Evolutionary conservation across 2,797 vertebrate genomes (phyloP), one percentile per base, ranked within the genome.

Genomic region (Sebastes oblongus): DNA sequence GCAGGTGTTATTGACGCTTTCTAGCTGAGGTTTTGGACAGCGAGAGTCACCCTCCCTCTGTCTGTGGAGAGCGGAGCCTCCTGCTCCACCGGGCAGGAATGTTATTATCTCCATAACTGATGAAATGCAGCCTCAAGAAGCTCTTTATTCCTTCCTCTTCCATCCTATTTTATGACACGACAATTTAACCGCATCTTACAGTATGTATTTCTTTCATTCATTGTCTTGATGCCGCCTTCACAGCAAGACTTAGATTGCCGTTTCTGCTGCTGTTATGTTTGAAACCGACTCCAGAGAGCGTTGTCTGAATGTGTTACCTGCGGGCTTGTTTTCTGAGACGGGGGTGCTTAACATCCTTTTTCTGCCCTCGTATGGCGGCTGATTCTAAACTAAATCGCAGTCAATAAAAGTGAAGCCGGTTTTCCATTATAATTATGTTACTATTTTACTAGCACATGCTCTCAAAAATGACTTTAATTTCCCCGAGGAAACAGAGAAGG

Each of bases 41-140:
- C 7, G 3, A 29, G 60, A 54, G 61, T 62, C 59, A 20, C 58
- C 66, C 34, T 58, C 32, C 70, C 64, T 66, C 34, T 59, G 46
- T 67, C 34, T 78, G 39, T 14, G 20, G 55, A 42, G 75, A 75
- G 71, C 3, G 4, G 6, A 76, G 70, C 54, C n/a, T 84, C 58
- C 42, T 74, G 65, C 71, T 78, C 75, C 64, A 66, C n/a, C 2
- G 3, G 66, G 78, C 67, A 72, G 77, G 75, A 88, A 79, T 78
- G 82, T 83, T 80, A 83, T 92, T 86, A 90, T 91, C 84, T 88
- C 65, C 76, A 78, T 76, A 83, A 89, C 76, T 66, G 82, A 83
- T 80, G 77, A 90, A 86, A 83, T 16, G 72, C 75, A 80, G 82
- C 82, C 78, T 27, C 50, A 3, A 84, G 64, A 85, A 78, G 59